Evolutionary conservation across 2,113 vertebrate species (phyloP), one percentile per base, ranked within the genome.

Genomic region (Phrynosoma blainvillii): DNA sequence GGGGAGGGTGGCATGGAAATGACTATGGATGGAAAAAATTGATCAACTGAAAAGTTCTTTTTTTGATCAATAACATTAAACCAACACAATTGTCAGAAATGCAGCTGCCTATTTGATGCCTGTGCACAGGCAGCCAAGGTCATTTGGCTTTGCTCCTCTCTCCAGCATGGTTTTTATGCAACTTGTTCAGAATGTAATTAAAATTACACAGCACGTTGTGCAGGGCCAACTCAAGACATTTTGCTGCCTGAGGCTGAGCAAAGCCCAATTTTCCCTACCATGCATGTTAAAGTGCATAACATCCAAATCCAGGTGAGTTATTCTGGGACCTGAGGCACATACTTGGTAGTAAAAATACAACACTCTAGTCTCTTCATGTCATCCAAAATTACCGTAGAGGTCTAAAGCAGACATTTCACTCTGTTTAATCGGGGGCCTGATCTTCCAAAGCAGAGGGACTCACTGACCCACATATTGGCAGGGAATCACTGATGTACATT

Each of bases 11-110:
- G 14, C 23, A 52, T 25, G 47, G 21, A 74, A 76, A 82, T 77
- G 42, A 77, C 77, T 3, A 77, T 16, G 40, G 71, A 82, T 65
- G 70, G 42, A n/a, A 85, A 73, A 84, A 66, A 20, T 56, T 47
- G 78, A 85, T n/a, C 42, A 85, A 9, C 71, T 21, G 79, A 75
- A 52, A 47, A 27, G 42, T 52, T 85, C 12, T 47, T 66, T 75
- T 82, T 89, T 54, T 76, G 40, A 73, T 85, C 62, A 71, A 84
- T 40, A 87, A 11, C 11, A 78, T 79, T 79, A 84, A 78, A 25
- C 30, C 30, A 78, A 36, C 36, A 52, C n/a, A 76, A 83, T 36
- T 32, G 20, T 66, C 62, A 76, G 73, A 76, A 83, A 88, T 36
- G 21, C 14, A 40, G 56, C 71, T 74, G 76, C 11, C 65, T 84